These are phyloP conservation scores for Melangyna quadrimaculata DNA, from an alignment of 2,888 invertebrate genomes.

Conservation along the genomic window DNA sequence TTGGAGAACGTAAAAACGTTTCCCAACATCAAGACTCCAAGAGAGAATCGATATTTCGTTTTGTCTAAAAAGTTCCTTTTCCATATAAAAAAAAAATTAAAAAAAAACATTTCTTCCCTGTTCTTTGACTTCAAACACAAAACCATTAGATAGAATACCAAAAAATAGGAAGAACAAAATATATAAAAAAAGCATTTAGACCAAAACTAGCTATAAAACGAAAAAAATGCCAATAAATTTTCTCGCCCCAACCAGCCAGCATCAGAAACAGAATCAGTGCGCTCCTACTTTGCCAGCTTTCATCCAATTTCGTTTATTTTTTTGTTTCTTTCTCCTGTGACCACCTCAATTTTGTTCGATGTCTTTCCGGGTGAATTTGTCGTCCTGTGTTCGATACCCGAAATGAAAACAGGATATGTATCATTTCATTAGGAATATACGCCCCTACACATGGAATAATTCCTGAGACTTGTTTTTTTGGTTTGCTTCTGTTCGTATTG, in stretches of 20 bases:
- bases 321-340: slow-evolving; percentile 3
- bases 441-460: slow-evolving; percentile 59
- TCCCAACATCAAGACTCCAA: neutral
- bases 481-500: neutral
- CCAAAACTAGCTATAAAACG: slow-evolving; percentile 21
- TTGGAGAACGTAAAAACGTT: slow-evolving; percentile 2
- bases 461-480: slow-evolving; percentile 7
- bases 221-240: slow-evolving; percentile 56
- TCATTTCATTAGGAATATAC: slow-evolving; percentile 67
- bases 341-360: slow-evolving; percentile 16
- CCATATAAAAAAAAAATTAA: neutral
- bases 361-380: slow-evolving; percentile 45
- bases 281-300: slow-evolving; percentile 8
- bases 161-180: neutral
- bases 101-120: slow-evolving; percentile 26
- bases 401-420: slow-evolving; percentile 69
- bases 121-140: slow-evolving; percentile 38
- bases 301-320: slow-evolving; percentile 47
- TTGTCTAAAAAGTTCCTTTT: neutral
- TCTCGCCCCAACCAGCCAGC: slow-evolving; percentile 15
- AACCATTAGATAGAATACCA: slow-evolving; percentile 9
- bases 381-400: slow-evolving; percentile 46
- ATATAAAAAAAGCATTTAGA: neutral
- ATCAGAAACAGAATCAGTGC: slow-evolving; percentile 37
- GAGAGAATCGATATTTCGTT: slow-evolving; percentile 11